phyloP scores from a whole-genome alignment of 2,797 vertebrate genomes.

The Falco novaeseelandiae region DNA sequence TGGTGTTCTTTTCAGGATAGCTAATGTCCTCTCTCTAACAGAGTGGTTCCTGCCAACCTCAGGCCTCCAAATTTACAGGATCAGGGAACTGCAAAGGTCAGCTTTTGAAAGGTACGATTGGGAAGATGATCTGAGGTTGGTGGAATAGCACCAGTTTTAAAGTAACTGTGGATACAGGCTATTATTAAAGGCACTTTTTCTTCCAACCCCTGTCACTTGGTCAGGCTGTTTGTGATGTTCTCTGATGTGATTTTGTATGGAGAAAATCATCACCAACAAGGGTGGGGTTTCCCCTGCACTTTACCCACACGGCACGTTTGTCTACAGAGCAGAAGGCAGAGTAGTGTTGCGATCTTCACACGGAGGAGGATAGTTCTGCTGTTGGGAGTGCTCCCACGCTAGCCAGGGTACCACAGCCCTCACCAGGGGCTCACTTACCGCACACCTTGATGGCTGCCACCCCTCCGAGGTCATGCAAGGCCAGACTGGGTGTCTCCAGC shows the following conservation, averaged over 20 bases:
- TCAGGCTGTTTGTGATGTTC: not conserved
- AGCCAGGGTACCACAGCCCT: fast-evolving
- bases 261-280: not conserved
- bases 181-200: not conserved
- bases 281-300: not conserved
- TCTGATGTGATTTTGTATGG: not conserved
- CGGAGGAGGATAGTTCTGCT: not conserved
- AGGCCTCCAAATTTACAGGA: not conserved
- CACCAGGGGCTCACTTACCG: not conserved
- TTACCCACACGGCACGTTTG: not conserved
- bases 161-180: not conserved
- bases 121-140: not conserved
- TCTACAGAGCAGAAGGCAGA: not conserved
- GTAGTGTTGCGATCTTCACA: not conserved
- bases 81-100: not conserved
- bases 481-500: not conserved
- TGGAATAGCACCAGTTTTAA: not conserved
- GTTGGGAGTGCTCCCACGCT: not conserved
- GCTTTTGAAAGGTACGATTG: not conserved
- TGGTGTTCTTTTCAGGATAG: not conserved
- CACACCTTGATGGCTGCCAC: not conserved
- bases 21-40: not conserved
- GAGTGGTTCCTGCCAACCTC: not conserved
- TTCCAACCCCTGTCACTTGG: not conserved
- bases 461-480: not conserved